A percentile compares a stretch with the other conserved stretches of the same genome.
These are phyloP conservation scores for Caerostris extrusa DNA, from an alignment of 1,140 invertebrate genomes.

Conservation along the genomic window DNA sequence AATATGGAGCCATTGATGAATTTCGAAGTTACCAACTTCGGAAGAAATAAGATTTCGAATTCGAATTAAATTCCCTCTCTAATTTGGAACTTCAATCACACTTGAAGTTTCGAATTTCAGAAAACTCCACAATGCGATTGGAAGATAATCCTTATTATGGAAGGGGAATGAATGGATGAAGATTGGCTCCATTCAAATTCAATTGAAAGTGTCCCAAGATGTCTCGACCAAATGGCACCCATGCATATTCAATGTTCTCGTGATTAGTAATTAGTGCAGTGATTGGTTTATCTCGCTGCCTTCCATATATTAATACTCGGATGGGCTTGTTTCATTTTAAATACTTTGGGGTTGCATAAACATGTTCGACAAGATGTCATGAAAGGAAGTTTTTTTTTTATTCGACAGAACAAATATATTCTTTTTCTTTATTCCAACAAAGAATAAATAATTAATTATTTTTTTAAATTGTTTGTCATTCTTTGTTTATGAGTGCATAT, in stretches of 20 bases:
- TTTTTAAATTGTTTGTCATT: too few species aligned
- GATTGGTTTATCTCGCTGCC: too few species aligned
- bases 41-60: conserved; percentile 2
- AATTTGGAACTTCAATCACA: conserved; percentile 1
- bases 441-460: too few species aligned
- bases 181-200: not conserved
- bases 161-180: not conserved
- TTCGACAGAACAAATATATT: too few species aligned
- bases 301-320: too few species aligned
- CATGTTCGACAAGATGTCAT: too few species aligned
- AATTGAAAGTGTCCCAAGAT: not conserved
- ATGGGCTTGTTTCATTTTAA: too few species aligned
- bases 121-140: not conserved
- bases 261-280: not conserved
- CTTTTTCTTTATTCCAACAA: too few species aligned
- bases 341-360: too few species aligned
- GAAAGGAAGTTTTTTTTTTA: too few species aligned
- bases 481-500: too few species aligned
- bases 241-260: not conserved
- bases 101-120: conserved; percentile 6
- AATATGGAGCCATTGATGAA: not conserved
- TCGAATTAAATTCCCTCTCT: not conserved
- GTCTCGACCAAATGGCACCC: not conserved
- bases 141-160: not conserved
- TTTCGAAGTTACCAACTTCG: not conserved